A percentile compares a stretch with the other conserved stretches of the same genome.
phyloP scores from a whole-genome alignment of 2,888 invertebrate genomes.

The Steinernema scapterisci region DNA sequence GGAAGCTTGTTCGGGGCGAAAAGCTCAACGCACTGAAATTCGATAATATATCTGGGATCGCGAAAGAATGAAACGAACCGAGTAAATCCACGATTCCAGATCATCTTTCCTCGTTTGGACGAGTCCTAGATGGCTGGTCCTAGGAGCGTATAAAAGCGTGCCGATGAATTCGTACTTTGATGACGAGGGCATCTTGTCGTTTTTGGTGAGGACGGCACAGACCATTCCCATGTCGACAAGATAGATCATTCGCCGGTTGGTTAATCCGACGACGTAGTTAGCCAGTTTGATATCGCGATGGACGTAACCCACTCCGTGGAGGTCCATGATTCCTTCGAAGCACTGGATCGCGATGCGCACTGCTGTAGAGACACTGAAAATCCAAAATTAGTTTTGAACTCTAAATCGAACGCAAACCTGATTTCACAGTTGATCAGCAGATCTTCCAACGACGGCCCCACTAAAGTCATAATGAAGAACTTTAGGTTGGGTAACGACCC shows the following conservation, averaged over 20 bases:
- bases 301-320: not conserved
- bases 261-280: constrained; percentile 15
- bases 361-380: constrained; percentile 8
- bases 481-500: not conserved
- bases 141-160: not conserved
- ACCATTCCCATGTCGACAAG: constrained; percentile 19
- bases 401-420: not conserved
- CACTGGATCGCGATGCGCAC: not conserved
- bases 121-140: constrained; percentile 4
- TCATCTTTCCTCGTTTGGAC: constrained; percentile 10
- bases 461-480: constrained; percentile 27
- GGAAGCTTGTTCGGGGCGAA: constrained; percentile 3
- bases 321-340: constrained; percentile 17
- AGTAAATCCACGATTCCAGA: constrained; percentile 21
- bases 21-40: not conserved
- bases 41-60: not conserved
- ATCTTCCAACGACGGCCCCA: not conserved
- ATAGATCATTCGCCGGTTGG: not conserved
- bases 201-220: not conserved
- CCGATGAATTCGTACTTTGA: constrained; percentile 21
- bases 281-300: constrained; percentile 1
- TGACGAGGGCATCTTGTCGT: not conserved
- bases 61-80: too few relatives aligned
- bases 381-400: not conserved
- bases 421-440: constrained; percentile 2